Base-by-base conservation (phyloP, 2,113 vertebrate genomes). In the Scopus umbretta region DNA sequence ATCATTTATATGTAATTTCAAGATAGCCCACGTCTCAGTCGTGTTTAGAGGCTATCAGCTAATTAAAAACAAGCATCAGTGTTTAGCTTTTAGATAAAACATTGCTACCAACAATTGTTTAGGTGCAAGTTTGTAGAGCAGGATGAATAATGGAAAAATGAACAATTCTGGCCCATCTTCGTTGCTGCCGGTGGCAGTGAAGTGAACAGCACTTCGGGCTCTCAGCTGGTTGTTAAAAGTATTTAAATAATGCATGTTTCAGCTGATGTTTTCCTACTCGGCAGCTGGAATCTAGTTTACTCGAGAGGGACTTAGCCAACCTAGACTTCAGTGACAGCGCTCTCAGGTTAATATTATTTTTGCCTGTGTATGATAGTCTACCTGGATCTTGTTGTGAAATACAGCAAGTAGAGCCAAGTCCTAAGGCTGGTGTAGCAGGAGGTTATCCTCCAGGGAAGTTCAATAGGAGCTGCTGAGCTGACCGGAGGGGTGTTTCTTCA, bases 401-500 rank as follows among this genome's bases (percentile, higher is more conserved):
- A 34, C 19, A 58, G 53, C 0, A 2, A 56, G 23, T 4, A 55
- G 50, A 74, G 30, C 36, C 25, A 59, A 36, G 47, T 15, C 19
- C 29, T 38, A 21, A n/a, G 63, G 72, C 3, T 20, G 59, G 26
- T 4, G 22, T 11, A 30, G 34, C 27, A 30, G n/a, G 11, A 30
- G n/a, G 11, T 72, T 4, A 5, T 23, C 22, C 42, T 42, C 56
- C 13, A 11, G 20, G 38, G 53, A 61, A n/a, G 26, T n/a, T 65
- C 0, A 1, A 2, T 7, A 18, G 45, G n/a, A 74, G 47, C 26
- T 0, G 1, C 42, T 22, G 30, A 38, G 40, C 58, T 67, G 73
- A 15, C 16, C 1, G 9, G 30, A 50, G 23, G 0, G 23, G 3
- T n/a, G 8, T 71, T 66, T 34, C 42, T 63, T 66, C 34, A 27